Conservation (phyloP, 2,797 vertebrate genomes). For the Sebastes glaucus region DNA sequence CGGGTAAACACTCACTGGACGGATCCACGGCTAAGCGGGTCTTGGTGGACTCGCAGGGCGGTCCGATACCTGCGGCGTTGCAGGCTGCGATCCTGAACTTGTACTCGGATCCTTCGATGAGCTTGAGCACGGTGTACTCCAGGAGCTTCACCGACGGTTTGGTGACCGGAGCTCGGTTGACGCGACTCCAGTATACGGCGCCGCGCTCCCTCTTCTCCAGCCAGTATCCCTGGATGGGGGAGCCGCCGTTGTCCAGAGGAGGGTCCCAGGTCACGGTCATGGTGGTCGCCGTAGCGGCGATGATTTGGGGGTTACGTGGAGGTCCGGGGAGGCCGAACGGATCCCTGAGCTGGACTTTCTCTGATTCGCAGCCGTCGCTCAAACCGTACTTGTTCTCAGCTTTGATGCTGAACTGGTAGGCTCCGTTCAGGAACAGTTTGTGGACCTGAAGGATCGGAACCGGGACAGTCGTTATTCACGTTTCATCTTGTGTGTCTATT, state of each 20-base stretch:
- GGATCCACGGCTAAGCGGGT: conserved; percentile 89
- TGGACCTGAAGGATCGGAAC: conserved; percentile 83
- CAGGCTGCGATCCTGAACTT: conserved; percentile 94
- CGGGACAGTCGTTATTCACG: not conserved
- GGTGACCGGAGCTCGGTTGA: conserved; percentile 92
- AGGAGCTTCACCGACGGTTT: conserved; percentile 91
- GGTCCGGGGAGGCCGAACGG: conserved; percentile 95
- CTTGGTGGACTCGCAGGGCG: conserved; percentile 92
- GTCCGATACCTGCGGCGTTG: conserved; percentile 94
- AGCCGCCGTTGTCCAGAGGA: conserved; percentile 93
- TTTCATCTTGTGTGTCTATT: not conserved
- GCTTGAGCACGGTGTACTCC: conserved; percentile 89
- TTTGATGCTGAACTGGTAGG: conserved; percentile 94
- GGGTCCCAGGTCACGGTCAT: conserved; percentile 96
- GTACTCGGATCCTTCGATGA: conserved; percentile 94
- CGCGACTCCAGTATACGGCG: conserved; percentile 93
- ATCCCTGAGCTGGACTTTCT: conserved; percentile 94
- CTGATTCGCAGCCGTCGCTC: conserved; percentile 97
- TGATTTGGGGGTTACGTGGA: conserved; percentile 91
- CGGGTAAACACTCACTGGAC: conserved; percentile 85
- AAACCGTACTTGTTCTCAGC: conserved; percentile 95
- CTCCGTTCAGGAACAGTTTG: conserved; percentile 90
- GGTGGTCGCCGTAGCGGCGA: conserved; percentile 86
- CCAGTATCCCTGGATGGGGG: conserved; percentile 96
- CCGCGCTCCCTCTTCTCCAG: conserved; percentile 96